Evolutionary conservation across 30 jellyfish, hydroid and myxozoan genomes (phyloP), one percentile per base, ranked within the genome.

Genomic region (Aurelia sp.): DNA sequence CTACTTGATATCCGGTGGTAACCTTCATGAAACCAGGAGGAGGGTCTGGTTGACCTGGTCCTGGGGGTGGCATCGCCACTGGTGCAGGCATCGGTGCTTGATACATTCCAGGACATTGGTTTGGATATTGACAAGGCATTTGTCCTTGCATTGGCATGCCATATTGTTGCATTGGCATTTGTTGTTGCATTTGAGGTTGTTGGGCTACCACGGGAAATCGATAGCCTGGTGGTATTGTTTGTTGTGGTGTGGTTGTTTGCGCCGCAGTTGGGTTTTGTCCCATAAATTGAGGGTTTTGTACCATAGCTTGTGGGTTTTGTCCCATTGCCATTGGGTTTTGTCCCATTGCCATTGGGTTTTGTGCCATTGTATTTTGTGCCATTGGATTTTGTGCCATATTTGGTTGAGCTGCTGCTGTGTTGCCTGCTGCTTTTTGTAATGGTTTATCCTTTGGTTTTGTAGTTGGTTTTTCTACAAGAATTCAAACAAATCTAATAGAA

Each of bases 121-220:
- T 63, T 17, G 93, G 93, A 31, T 57, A 72, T 53, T 84, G 93
- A 66, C 93, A 84, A 16, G 93, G 93, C 67, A 77, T 69, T 47
- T 82, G 92, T 20, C 92, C 86, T 21, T 53, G 91, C 91, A 57
- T 81, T 31, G 81, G 91, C 86, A 70, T 71, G 24, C 86, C 86
- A 41, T 72, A 74, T 47, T 44, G 65, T 66, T 35, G 93, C 93
- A 84, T 84, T 72, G 76, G 88, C 15, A 67, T 81, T 19, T 63
- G 60, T 51, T 58, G 86, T 40, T 72, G 93, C 88, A 72, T 84
- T 47, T 78, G 82, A 74, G 30, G 30, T 30, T 61, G 89, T 9
- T 57, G 76, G 33, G 89, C 89, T 12, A 64, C 87, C 44, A 62
- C 21, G 15, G 91, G 91, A 50, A 41, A 81, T 15, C 91, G 76